Evolutionary conservation across 2,888 invertebrate genomes (phyloP).

Genomic region (Zaprionus obscuricornis): DNA sequence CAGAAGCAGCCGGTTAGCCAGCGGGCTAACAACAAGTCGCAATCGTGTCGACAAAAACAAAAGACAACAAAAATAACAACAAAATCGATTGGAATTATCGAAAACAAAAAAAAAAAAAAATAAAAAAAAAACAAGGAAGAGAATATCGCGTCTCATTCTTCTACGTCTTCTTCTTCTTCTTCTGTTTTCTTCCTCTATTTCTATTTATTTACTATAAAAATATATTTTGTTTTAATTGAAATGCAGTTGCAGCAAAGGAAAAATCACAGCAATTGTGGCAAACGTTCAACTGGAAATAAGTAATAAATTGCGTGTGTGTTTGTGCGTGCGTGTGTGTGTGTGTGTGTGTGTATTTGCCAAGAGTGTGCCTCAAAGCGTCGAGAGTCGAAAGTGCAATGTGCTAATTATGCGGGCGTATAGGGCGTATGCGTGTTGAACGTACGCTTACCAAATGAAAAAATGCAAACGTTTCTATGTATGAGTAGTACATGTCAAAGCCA

Average conservation of each 20-base stretch:
- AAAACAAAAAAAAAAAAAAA: constrained; percentile 23
- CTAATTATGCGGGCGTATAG: constrained; percentile 67
- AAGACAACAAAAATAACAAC: constrained; percentile 30
- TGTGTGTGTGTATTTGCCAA: too few species aligned
- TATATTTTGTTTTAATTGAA: constrained; percentile 48
- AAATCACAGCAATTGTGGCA: constrained; percentile 19
- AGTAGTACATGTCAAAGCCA: constrained; percentile 40
- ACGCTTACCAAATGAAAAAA: constrained; percentile 21
- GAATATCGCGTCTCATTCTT: constrained; percentile 17
- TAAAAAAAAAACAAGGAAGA: constrained; percentile 21
- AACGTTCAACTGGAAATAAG: constrained; percentile 42
- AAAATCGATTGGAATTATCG: constrained; percentile 79
- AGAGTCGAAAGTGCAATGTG: constrained; percentile 71
- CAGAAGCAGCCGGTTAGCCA: constrained; percentile 66
- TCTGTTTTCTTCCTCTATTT: not conserved
- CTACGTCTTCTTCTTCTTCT: constrained; percentile 4
- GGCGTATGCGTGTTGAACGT: constrained; percentile 65
- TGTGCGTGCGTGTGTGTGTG: too few species aligned
- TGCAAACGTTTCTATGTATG: constrained; percentile 10
- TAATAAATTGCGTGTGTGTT: constrained; percentile 49
- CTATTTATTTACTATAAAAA: constrained; percentile 11
- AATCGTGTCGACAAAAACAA: constrained; percentile 33
- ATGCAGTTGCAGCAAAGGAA: constrained; percentile 25
- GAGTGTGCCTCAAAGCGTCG: too few species aligned
- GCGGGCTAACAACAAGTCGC: constrained; percentile 64